These are phyloP conservation scores for Castor canadensis DNA, from an alignment of 2,113 vertebrate genomes.

Conservation along the genomic window DNA sequence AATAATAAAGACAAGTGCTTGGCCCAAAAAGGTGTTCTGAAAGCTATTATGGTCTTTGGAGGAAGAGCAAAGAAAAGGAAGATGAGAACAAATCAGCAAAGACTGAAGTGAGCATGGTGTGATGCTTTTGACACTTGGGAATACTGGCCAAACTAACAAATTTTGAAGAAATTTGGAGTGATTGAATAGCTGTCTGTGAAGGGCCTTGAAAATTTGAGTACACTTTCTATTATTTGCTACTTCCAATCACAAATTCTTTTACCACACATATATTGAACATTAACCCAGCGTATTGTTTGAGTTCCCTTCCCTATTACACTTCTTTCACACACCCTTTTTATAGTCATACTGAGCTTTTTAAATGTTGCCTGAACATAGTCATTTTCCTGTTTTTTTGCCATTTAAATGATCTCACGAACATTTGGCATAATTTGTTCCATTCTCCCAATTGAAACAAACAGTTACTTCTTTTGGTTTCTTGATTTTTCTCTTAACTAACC, in stretches of 20 bases:
- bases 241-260: neutral
- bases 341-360: neutral
- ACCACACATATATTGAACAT: neutral
- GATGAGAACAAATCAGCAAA: neutral
- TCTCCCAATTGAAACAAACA: slow-evolving; percentile 6
- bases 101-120: neutral
- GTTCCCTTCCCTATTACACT: neutral
- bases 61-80: neutral
- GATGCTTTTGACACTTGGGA: neutral
- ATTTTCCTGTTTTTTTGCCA: neutral
- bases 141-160: neutral
- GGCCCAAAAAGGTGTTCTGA: neutral
- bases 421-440: neutral
- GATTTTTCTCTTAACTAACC: neutral
- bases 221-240: neutral
- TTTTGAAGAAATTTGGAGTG: slow-evolving; percentile 9
- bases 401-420: neutral
- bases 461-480: slow-evolving; percentile 3
- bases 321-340: neutral
- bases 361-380: neutral
- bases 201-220: neutral
- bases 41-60: neutral
- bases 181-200: neutral
- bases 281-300: neutral
- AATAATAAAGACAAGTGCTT: neutral